These are phyloP conservation scores for Eupithecia insigniata DNA, from an alignment of 2,888 invertebrate genomes.

Conservation along the genomic window DNA sequence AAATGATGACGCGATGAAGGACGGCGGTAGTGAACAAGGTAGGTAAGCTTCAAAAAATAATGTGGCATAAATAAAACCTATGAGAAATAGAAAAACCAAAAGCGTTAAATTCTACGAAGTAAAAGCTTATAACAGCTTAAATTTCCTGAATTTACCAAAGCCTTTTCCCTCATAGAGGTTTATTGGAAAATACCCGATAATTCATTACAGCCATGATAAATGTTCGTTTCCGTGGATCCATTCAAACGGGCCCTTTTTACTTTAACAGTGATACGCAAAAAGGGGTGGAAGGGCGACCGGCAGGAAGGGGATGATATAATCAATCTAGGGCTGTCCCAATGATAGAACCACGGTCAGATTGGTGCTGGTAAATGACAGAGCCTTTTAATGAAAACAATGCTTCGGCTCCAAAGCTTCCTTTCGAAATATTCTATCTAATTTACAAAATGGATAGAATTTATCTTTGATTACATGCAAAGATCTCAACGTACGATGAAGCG, in stretches of 20 bases:
- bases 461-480: background rate
- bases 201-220: constrained; percentile 82
- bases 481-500: background rate
- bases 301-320: constrained; percentile 79
- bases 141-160: constrained; percentile 12
- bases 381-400: constrained; percentile 3
- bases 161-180: constrained; percentile 50
- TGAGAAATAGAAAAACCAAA: background rate
- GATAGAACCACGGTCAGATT: constrained; percentile 58
- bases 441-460: background rate
- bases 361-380: constrained; percentile 41
- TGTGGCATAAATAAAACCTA: background rate
- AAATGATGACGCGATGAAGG: background rate
- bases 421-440: background rate
- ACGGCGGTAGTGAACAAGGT: background rate
- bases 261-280: constrained; percentile 82
- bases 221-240: constrained; percentile 73
- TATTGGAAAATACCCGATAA: constrained; percentile 79
- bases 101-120: background rate
- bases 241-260: constrained; percentile 81
- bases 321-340: constrained; percentile 73
- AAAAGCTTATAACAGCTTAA: constrained; percentile 9
- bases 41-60: background rate
- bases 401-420: background rate
- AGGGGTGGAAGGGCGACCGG: constrained; percentile 73